Base-by-base conservation (phyloP, 2,888 invertebrate species). In the Stenodera caucasica region DNA sequence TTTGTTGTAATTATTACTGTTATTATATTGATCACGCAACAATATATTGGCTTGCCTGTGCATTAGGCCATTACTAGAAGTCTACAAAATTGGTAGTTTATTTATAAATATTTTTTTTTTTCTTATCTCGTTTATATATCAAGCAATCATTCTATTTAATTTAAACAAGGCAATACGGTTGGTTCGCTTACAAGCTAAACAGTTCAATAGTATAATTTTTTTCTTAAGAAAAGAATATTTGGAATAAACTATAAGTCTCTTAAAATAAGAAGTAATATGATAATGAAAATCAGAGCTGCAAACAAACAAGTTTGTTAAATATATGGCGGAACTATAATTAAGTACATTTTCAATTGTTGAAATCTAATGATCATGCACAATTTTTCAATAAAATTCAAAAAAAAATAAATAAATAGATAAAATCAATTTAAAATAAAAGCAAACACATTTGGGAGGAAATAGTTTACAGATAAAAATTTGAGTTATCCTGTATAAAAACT, bases 401-500 rank as follows among this genome's bases (percentile, higher is more conserved):
- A 56, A 15, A 55, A 53, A 56, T 45, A 15, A 52, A 53, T 14
- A 23, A 12, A 45, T 30, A 7, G 9, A 61, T 51, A 58, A 58
- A 53, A 60, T 55, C 54, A 53, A 56, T 37, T 50, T 18, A 32
- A 30, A 49, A 55, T 12, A 55, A 55, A 54, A 45, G 23, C 40
- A 32, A 54, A 57, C 45, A 53, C n/a, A 57, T 35, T 40, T 45
- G 35, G 49, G 53, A 61, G 37, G 18, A 53, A 14, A 53, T 12
- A 15, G 15, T 18, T 18, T 15, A 59, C 40, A 62, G 55, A 29
- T 40, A 37, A 57, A 56, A 55, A 57, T 52, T 49, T 52, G 55
- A 57, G 53, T 58, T 58, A 40, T 35, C 26, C 29, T 49, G 54
- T 62, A 60, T 55, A 71, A 70, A 70, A 72, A 63, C 67, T 72